Percentiles rank a stretch among this genome's conserved stretches.
phyloP scores from a whole-genome alignment of 2,888 invertebrate species.

The Bimastos eiseni region DNA sequence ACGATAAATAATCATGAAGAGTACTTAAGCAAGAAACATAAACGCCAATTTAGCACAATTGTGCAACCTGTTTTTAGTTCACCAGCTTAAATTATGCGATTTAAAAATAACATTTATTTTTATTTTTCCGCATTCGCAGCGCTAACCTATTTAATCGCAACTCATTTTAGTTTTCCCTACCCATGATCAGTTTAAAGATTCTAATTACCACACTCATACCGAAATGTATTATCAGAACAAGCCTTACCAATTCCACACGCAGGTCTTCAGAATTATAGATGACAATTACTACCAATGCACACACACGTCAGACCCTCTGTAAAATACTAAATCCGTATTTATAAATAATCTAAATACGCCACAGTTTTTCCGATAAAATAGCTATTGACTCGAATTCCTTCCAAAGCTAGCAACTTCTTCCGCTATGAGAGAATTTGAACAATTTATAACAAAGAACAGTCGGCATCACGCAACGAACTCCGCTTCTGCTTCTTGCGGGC shows the following conservation, averaged over 20 bases:
- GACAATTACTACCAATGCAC: background rate
- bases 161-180: background rate
- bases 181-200: background rate
- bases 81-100: background rate
- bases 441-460: background rate
- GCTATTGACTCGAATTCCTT: background rate
- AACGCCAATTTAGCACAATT: background rate
- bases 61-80: background rate
- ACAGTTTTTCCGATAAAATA: background rate
- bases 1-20: no score
- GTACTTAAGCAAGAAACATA: no score
- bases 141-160: background rate
- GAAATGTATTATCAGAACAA: background rate
- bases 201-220: background rate
- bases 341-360: background rate
- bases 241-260: background rate
- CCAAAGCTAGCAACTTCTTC: background rate
- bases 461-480: slow-evolving; percentile 1
- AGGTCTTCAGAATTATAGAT: background rate
- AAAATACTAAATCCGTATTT: slow-evolving; percentile 3
- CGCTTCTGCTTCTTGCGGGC: background rate
- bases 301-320: background rate
- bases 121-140: background rate
- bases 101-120: background rate
- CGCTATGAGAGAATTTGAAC: background rate